Percentiles rank a stretch among this genome's conserved stretches.
phyloP scores from a whole-genome alignment of 2,797 vertebrate genomes.

The Phyllotis vaccarum region DNA sequence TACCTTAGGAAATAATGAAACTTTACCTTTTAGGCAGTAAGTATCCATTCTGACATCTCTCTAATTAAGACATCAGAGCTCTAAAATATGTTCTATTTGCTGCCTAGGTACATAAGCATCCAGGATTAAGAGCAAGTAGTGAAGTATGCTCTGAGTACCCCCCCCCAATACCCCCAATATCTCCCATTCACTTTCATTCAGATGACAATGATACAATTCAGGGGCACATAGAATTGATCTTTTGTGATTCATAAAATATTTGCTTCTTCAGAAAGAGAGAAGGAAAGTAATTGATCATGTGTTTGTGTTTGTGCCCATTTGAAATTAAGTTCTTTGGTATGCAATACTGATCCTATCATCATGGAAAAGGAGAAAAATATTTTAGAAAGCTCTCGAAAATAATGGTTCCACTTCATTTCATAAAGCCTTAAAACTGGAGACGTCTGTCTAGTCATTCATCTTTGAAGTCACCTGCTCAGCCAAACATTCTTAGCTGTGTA shows the following conservation, averaged over 20 bases:
- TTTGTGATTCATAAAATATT: slow-evolving; percentile 65
- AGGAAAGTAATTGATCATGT: slow-evolving; percentile 53
- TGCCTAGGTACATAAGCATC: not conserved
- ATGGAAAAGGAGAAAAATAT: slow-evolving; percentile 40
- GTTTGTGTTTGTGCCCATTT: slow-evolving; percentile 43
- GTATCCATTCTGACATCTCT: slow-evolving; percentile 10
- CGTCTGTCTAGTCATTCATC: slow-evolving; percentile 73
- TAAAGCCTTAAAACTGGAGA: slow-evolving; percentile 74
- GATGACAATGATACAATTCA: not conserved
- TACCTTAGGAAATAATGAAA: slow-evolving; percentile 1
- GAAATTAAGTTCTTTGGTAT: slow-evolving; percentile 79
- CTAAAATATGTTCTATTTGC: slow-evolving; percentile 17
- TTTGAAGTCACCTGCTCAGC: slow-evolving; percentile 77
- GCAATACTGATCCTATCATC: slow-evolving; percentile 76
- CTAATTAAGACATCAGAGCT: slow-evolving; percentile 57
- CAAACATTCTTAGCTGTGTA: slow-evolving; percentile 72
- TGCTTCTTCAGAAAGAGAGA: slow-evolving; percentile 66
- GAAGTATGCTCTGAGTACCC: not conserved
- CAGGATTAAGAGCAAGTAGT: not conserved
- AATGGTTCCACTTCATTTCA: slow-evolving; percentile 73
- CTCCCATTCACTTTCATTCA: not conserved
- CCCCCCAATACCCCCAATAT: not conserved
- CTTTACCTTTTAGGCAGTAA: not conserved
- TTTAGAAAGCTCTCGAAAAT: slow-evolving; percentile 51
- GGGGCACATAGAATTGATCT: slow-evolving; percentile 50